phyloP scores from a whole-genome alignment of 1,140 invertebrate genomes.

The Drosophila varians region DNA sequence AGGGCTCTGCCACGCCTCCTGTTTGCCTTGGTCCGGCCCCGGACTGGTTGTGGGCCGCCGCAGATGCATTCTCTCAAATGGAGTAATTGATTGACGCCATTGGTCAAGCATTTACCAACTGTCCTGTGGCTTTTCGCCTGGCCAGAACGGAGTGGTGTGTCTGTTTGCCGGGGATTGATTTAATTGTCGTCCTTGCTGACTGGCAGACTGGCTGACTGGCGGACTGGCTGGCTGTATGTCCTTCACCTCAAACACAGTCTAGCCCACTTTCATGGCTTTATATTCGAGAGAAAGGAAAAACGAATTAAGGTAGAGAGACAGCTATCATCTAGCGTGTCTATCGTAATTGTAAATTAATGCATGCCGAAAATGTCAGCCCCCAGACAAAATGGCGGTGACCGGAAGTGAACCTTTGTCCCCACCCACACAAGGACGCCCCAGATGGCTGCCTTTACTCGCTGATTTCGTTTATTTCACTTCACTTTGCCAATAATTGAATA shows the following conservation, averaged over 20 bases:
- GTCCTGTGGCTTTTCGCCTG: not conserved
- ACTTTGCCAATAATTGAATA: constrained; percentile 67
- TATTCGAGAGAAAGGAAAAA: constrained; percentile 3
- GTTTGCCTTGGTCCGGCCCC: not conserved
- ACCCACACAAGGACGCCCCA: not conserved
- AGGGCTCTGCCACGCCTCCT: constrained; percentile 1
- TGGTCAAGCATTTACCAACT: constrained; percentile 32
- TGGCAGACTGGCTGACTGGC: not conserved
- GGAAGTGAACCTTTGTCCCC: constrained; percentile 16
- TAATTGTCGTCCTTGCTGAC: constrained; percentile 1
- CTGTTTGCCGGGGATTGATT: not conserved
- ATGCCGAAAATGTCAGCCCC: constrained; percentile 53
- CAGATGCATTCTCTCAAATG: constrained; percentile 26
- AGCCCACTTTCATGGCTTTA: not conserved
- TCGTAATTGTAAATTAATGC: constrained; percentile 77
- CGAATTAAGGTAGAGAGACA: constrained; percentile 1
- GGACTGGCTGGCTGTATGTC: no score
- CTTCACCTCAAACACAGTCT: not conserved
- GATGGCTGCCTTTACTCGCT: not conserved
- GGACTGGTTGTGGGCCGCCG: not conserved
- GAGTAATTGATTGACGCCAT: constrained; percentile 46
- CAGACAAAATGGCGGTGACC: constrained; percentile 40
- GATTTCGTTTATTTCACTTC: constrained; percentile 34
- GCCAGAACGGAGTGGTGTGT: not conserved
- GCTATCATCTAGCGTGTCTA: constrained; percentile 45